Conservation (phyloP, 2,888 invertebrate species). For the Hemicrepidius hirtus region DNA sequence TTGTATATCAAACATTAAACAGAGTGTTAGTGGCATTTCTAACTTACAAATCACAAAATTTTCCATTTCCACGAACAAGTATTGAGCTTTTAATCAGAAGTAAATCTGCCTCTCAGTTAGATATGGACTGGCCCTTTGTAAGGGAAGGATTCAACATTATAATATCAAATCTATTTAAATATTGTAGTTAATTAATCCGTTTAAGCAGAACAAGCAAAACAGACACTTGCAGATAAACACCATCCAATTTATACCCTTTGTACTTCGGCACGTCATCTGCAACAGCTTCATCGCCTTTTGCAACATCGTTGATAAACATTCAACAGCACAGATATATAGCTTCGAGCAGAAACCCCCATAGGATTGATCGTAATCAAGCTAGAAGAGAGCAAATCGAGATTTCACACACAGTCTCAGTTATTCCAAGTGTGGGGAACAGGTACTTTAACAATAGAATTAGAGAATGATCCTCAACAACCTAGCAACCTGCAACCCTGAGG, state of each 20-base stretch:
- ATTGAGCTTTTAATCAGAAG: too few relatives aligned
- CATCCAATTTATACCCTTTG: neutral
- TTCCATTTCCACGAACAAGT: too few relatives aligned
- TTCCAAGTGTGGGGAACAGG: conserved; percentile 35
- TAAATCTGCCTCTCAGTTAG: too few relatives aligned
- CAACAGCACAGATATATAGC: neutral
- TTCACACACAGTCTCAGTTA: conserved; percentile 32
- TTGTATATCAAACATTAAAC: too few relatives aligned
- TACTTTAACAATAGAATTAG: conserved; percentile 40
- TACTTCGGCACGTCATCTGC: neutral
- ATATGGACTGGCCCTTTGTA: too few relatives aligned
- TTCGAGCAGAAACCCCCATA: too few relatives aligned
- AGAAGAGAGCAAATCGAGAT: conserved; percentile 18
- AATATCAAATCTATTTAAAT: too few relatives aligned
- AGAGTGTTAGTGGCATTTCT: too few relatives aligned
- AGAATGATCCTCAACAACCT: conserved; percentile 32
- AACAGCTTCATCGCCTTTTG: neutral
- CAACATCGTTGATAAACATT: conserved; percentile 4
- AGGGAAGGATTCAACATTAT: too few relatives aligned
- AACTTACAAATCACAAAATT: too few relatives aligned
- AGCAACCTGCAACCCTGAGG: conserved; percentile 36
- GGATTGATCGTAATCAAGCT: neutral
- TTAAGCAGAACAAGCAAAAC: too few relatives aligned
- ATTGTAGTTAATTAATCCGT: too few relatives aligned
- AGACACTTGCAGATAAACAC: neutral